A percentile compares a stretch with the other conserved stretches of the same genome.
Evolutionary conservation across 2,113 vertebrate species (phyloP).

Genomic region (Uria lomvia): DNA sequence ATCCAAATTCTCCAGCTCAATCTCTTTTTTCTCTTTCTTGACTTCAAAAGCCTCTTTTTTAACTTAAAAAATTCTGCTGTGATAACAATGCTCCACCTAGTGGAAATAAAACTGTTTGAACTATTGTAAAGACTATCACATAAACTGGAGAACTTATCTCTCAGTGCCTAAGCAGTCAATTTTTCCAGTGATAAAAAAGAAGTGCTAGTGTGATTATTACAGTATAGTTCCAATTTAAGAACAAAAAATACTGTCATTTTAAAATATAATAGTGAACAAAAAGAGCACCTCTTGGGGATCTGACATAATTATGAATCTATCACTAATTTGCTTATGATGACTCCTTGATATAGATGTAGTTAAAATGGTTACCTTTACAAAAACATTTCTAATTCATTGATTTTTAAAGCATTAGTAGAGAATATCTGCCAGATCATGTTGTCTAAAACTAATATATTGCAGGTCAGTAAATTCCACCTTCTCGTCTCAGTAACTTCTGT

Average conservation of each 20-base stretch:
- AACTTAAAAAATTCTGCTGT: not conserved
- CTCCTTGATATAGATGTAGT: not conserved
- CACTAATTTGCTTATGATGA: not conserved
- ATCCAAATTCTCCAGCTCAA: not conserved
- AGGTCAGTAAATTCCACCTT: not conserved
- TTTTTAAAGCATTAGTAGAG: not conserved
- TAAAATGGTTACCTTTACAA: not conserved
- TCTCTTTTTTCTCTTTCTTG: not conserved
- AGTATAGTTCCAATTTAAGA: not conserved
- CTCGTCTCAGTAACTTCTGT: not conserved
- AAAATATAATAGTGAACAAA: not conserved
- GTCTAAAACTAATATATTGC: not conserved
- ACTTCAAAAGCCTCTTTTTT: not conserved
- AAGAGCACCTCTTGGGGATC: not conserved
- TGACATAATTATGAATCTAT: not conserved
- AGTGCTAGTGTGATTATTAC: not conserved
- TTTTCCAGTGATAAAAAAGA: not conserved
- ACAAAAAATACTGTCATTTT: not conserved
- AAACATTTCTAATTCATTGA: not conserved
- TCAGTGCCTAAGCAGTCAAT: not conserved
- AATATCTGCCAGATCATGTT: not conserved
- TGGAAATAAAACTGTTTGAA: not conserved
- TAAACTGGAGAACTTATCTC: not conserved
- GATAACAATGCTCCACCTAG: constrained; percentile 62
- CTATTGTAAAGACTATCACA: not conserved